A percentile compares a stretch with the other conserved stretches of the same genome.
phyloP scores from a whole-genome alignment of 2,113 vertebrate species.

The Poeciliopsis retropinna region DNA sequence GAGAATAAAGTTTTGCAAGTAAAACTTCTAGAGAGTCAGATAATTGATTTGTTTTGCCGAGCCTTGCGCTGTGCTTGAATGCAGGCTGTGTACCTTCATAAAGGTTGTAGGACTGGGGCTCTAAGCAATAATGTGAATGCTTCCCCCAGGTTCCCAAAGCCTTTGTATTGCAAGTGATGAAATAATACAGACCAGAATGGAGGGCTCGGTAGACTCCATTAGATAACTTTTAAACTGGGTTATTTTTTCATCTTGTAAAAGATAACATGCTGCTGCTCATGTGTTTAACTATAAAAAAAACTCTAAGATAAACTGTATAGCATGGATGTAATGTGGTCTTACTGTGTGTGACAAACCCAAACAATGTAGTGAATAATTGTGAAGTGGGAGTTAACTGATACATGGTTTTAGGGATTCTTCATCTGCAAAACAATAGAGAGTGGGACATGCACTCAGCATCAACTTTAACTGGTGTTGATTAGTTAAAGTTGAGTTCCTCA shows the following conservation, averaged over 20 bases:
- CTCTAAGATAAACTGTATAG: too few species aligned
- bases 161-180: slow-evolving; percentile 13
- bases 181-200: slow-evolving; percentile 8
- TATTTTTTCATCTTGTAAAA: neutral
- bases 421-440: too few species aligned
- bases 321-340: too few species aligned
- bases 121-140: neutral
- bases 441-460: too few species aligned
- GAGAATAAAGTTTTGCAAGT: neutral
- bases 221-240: neutral
- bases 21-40: neutral
- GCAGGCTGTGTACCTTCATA: neutral
- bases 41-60: neutral
- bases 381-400: neutral
- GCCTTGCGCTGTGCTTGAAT: slow-evolving; percentile 13
- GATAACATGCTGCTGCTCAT: neutral
- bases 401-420: neutral
- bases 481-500: too few species aligned
- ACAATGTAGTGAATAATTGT: too few species aligned
- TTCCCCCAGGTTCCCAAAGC: slow-evolving; percentile 5
- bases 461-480: too few species aligned
- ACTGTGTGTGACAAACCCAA: too few species aligned
- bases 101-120: neutral
- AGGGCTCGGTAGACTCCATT: neutral
- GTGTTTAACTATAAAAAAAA: neutral